Percentiles rank a stretch among this genome's conserved stretches.
phyloP scores from a whole-genome alignment of 2,797 vertebrate genomes.

The Dendrocincla fuliginosa region DNA sequence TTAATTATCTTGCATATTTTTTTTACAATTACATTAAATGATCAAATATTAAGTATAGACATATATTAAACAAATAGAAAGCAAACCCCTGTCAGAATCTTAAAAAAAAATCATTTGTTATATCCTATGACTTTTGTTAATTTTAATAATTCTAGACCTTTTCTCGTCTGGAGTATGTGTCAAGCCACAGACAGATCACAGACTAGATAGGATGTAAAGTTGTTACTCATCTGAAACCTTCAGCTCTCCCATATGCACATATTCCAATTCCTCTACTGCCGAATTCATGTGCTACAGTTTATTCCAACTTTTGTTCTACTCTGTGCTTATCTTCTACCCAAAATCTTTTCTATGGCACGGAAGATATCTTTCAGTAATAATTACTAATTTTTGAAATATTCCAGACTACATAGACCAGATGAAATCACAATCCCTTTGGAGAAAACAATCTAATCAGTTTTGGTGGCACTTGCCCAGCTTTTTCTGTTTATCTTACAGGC shows the following conservation, averaged over 20 bases:
- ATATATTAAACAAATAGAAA: not conserved
- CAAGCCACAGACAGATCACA: not conserved
- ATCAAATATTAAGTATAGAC: not conserved
- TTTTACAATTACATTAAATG: not conserved
- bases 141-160: not conserved
- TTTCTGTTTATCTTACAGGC: not conserved
- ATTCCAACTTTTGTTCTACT: not conserved
- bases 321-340: not conserved
- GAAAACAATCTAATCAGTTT: not conserved
- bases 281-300: not conserved
- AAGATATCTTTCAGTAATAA: not conserved
- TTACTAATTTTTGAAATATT: not conserved
- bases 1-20: not conserved
- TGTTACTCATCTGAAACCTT: not conserved
- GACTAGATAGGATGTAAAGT: not conserved
- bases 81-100: not conserved
- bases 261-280: not conserved
- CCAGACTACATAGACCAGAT: not conserved
- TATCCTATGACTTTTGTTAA: not conserved
- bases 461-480: not conserved
- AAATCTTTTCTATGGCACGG: not conserved
- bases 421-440: not conserved
- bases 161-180: not conserved
- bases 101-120: not conserved
- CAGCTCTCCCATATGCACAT: not conserved